Percentiles rank a stretch among this genome's conserved stretches.
phyloP scores from a whole-genome alignment of 2,113 vertebrate genomes.

The Picathartes gymnocephalus region DNA sequence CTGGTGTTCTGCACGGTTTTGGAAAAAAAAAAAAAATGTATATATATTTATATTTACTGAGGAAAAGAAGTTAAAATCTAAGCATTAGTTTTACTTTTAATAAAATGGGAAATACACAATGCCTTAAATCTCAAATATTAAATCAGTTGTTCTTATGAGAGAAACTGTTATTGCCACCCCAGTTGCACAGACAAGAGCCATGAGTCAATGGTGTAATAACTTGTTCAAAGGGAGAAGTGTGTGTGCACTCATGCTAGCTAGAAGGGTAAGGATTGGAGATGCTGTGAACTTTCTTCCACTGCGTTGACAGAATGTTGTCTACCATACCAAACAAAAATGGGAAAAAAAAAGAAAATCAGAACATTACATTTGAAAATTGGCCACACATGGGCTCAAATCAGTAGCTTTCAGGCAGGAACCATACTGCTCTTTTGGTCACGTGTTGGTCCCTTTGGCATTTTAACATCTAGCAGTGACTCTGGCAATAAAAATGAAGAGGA shows the following conservation, averaged over 20 bases:
- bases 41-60: too few species aligned
- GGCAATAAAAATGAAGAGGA: background rate
- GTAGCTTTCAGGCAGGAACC: background rate
- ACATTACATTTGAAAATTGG: background rate
- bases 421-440: background rate
- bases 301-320: background rate
- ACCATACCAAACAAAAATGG: background rate
- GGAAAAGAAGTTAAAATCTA: background rate
- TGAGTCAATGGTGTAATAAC: background rate
- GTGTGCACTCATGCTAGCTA: background rate
- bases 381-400: background rate
- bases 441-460: background rate
- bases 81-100: background rate
- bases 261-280: background rate
- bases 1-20: background rate
- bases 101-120: background rate
- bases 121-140: background rate
- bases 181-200: background rate
- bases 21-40: background rate
- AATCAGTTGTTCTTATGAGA: background rate
- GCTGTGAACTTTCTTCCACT: background rate
- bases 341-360: background rate
- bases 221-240: background rate
- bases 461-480: background rate
- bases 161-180: background rate